Evolutionary conservation across 2,797 vertebrate species (phyloP), one percentile per base, ranked within the genome.

Genomic region (Platalea minor): DNA sequence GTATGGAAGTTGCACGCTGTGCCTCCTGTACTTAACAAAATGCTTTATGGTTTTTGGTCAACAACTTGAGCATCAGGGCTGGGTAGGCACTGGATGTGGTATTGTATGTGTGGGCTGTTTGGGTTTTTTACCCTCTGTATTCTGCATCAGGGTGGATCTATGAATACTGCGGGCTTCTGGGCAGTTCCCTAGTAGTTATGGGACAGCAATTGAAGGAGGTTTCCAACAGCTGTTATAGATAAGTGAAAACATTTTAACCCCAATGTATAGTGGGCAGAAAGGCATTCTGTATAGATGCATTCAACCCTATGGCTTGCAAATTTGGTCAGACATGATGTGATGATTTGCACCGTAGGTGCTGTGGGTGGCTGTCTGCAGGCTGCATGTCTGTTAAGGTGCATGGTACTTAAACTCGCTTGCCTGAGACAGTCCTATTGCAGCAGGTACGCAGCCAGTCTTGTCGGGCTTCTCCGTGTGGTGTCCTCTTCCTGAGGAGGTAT

Each of bases 341-440:
- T 10, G 37, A 14, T 60, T 59, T 18, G 24, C 41, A 31, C 33
- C 2, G 39, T 20, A 17, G 59, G 59, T 60, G 59, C 24, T 18
- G 35, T n/a, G 57, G 31, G 29, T 50, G 39, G 26, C n/a, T 43
- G 17, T 35, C 31, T 28, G 35, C 45, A 28, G 31, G 60, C 54
- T 67, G 37, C 46, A 7, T 1, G 0, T 23, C 20, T 25, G 25
- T 74, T 33, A 28, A 46, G 29, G 45, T 21, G 16, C 35, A 4
- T 0, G 5, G 61, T 83, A 18, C 17, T 48, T n/a, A 23, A 23
- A 7, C 43, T 79, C 1, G 1, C 35, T n/a, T 37, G 53, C 28
- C 37, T 19, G 37, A 41, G n/a, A 33, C 28, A 10, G 13, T 57
- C 23, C 19, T 37, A 1, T 16, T 25, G 50, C 56, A 64, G 56